phyloP scores from a whole-genome alignment of 2,888 invertebrate genomes.

The Bellardia bayeri region DNA sequence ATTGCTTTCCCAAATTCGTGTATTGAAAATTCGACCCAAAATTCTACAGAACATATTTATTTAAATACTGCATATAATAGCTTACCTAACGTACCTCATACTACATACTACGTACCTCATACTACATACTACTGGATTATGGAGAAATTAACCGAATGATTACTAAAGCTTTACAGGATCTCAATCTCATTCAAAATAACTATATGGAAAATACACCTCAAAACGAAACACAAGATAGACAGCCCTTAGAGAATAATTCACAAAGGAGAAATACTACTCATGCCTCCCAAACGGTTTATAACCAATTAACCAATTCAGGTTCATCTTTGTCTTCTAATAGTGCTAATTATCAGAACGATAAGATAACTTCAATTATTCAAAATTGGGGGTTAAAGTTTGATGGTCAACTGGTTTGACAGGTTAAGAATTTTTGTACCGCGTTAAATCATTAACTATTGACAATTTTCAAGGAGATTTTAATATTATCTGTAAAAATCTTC shows the following conservation, averaged over 20 bases:
- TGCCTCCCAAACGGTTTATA: neutral
- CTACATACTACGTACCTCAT: no score
- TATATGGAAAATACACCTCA: neutral
- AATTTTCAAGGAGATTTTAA: constrained; percentile 54
- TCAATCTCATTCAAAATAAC: neutral
- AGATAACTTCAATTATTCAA: constrained; percentile 41
- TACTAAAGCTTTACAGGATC: neutral
- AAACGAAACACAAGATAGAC: neutral
- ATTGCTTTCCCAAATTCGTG: no score
- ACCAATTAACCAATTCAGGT: neutral
- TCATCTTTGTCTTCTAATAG: neutral
- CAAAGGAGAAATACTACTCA: neutral
- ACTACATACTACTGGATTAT: no score
- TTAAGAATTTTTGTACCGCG: neutral
- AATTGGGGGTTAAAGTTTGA: constrained; percentile 59
- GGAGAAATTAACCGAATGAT: neutral
- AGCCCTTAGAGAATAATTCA: neutral
- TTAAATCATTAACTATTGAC: neutral
- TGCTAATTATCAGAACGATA: neutral
- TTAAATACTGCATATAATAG: no score
- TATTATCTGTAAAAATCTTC: constrained; percentile 53
- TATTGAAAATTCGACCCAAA: no score
- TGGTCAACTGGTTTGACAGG: constrained; percentile 40
- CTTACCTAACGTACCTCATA: neutral
- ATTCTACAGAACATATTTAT: neutral